These are phyloP conservation scores for Myathropa florea DNA, from an alignment of 2,888 invertebrate species.

Conservation along the genomic window DNA sequence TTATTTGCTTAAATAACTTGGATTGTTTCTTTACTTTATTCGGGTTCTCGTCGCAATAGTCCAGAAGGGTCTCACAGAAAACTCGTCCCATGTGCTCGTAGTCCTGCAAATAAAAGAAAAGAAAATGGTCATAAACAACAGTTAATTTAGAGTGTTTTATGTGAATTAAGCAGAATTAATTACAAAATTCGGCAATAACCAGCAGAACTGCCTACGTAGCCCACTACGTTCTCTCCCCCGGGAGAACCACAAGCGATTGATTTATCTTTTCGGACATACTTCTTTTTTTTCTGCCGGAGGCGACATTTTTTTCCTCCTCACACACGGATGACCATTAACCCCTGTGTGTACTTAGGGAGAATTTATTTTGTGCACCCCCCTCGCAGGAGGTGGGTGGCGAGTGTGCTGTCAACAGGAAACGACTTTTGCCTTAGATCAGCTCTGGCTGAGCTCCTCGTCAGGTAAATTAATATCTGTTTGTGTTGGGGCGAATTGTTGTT, in stretches of 20 bases:
- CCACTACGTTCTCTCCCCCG: too few relatives aligned
- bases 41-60: slow-evolving; percentile 93
- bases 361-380: background rate
- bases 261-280: background rate
- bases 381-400: background rate
- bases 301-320: slow-evolving; percentile 3
- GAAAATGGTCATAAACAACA: background rate
- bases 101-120: slow-evolving; percentile 81
- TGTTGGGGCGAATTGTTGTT: slow-evolving; percentile 28
- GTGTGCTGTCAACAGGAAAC: background rate
- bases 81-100: slow-evolving; percentile 92
- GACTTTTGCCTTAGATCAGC: slow-evolving; percentile 21
- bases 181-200: background rate
- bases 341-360: background rate
- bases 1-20: slow-evolving; percentile 79
- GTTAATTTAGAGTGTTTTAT: background rate
- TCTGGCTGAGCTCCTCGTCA: slow-evolving; percentile 21
- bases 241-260: background rate
- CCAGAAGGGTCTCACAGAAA: slow-evolving; percentile 95
- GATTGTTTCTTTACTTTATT: slow-evolving; percentile 85
- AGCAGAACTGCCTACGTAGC: background rate
- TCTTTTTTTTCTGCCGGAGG: background rate
- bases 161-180: background rate
- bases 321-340: slow-evolving; percentile 1
- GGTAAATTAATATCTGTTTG: slow-evolving; percentile 61